Evolutionary conservation across 2,888 invertebrate species (phyloP).

Genomic region (Apotomis turbidana): DNA sequence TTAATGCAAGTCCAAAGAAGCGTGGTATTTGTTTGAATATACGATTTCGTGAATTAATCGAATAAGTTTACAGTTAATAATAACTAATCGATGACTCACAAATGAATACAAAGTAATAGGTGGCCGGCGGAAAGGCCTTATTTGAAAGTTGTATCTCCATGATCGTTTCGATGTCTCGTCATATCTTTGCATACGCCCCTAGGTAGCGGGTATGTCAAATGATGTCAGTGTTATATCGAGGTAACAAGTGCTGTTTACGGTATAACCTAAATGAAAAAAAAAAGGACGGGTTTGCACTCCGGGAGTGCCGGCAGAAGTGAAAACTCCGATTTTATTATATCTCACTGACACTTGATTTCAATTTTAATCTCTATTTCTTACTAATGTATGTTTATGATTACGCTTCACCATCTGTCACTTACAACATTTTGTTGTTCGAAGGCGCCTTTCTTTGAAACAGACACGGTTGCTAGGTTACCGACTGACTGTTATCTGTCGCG

Average conservation of each 20-base stretch:
- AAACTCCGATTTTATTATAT: no score
- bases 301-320: no score
- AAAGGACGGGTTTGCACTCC: no score
- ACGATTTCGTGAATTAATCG: slow-evolving; percentile 2
- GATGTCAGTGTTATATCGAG: slow-evolving; percentile 4
- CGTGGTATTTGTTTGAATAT: slow-evolving; percentile 23
- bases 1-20: slow-evolving; percentile 11
- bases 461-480: no score
- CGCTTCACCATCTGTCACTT: no score
- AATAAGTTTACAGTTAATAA: background rate
- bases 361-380: no score
- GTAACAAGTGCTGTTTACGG: background rate
- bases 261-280: background rate
- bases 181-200: slow-evolving; percentile 31
- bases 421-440: no score
- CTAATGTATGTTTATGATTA: no score
- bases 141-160: slow-evolving; percentile 38
- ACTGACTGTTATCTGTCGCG: no score
- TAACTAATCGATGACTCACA: slow-evolving; percentile 31
- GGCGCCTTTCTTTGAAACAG: no score
- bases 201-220: background rate
- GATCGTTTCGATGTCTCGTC: slow-evolving; percentile 24
- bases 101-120: slow-evolving; percentile 32
- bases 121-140: slow-evolving; percentile 36
- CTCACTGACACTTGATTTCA: no score